Conservation (phyloP, 92 coral and sea anemone genomes). For the Galaxea fascicularis region DNA sequence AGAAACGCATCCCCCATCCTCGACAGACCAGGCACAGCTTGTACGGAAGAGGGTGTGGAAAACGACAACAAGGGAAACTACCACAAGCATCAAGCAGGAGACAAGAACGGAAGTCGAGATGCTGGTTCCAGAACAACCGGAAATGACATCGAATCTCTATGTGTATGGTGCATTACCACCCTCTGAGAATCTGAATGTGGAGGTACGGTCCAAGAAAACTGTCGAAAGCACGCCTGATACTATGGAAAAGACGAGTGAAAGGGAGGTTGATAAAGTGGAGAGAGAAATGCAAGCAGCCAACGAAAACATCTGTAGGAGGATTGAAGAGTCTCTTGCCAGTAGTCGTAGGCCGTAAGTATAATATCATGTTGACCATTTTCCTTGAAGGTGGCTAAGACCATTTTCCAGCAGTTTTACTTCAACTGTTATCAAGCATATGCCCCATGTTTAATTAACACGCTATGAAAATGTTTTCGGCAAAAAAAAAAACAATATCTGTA, state of each 20-base stretch:
- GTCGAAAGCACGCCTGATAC: slow-evolving; percentile 78
- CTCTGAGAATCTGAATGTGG: slow-evolving; percentile 66
- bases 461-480: no score
- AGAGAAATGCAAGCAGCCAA: slow-evolving; percentile 90
- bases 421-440: no score
- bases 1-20: slow-evolving; percentile 74
- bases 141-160: slow-evolving; percentile 80
- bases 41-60: slow-evolving; percentile 90
- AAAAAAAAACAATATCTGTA: no score
- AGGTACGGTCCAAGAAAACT: slow-evolving; percentile 78
- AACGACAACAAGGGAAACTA: slow-evolving; percentile 96
- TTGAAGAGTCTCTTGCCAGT: slow-evolving; percentile 85
- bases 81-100: slow-evolving; percentile 94
- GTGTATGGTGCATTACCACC: slow-evolving; percentile 64
- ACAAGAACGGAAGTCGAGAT: slow-evolving; percentile 95
- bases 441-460: no score
- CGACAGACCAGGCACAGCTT: slow-evolving; percentile 72
- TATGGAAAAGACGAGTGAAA: slow-evolving; percentile 62
- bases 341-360: slow-evolving; percentile 74
- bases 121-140: slow-evolving; percentile 84
- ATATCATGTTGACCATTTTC: neutral
- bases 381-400: neutral
- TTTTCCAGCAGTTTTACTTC: neutral
- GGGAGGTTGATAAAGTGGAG: slow-evolving; percentile 63
- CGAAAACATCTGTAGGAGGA: slow-evolving; percentile 84